Percentiles rank a stretch among this genome's conserved stretches.
Evolutionary conservation across 1,140 invertebrate species (phyloP).

Genomic region (Bombyx mandarina): DNA sequence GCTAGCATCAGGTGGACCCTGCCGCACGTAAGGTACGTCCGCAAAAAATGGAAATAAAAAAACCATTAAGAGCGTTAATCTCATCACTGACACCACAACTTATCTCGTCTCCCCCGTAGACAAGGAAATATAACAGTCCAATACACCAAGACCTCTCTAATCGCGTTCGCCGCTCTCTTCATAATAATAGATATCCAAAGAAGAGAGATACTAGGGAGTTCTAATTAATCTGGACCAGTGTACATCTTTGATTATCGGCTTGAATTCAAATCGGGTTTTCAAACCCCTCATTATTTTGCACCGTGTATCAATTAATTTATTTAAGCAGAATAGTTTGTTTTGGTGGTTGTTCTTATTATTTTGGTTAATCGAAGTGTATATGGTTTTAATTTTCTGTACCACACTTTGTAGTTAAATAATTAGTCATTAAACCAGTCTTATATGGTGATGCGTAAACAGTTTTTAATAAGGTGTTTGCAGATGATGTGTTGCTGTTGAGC

Average conservation of each 20-base stretch:
- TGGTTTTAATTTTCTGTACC: neutral
- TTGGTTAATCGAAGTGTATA: neutral
- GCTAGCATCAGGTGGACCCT: too few species aligned
- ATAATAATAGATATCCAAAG: neutral
- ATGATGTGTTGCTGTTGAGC: neutral
- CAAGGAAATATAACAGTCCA: constrained; percentile 56
- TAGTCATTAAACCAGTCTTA: neutral
- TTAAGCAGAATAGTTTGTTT: neutral
- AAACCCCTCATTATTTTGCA: constrained; percentile 26
- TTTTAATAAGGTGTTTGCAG: neutral
- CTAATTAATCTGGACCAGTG: constrained; percentile 21
- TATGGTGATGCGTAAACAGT: neutral
- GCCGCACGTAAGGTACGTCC: too few species aligned
- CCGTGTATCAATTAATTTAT: constrained; percentile 24
- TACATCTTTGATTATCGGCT: constrained; percentile 50
- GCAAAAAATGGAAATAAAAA: too few species aligned
- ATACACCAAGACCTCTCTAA: constrained; percentile 32
- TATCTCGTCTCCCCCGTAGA: constrained; percentile 27
- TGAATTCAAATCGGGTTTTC: constrained; percentile 22
- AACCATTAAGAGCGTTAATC: neutral
- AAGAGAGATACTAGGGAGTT: constrained; percentile 11
- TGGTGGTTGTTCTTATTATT: neutral
- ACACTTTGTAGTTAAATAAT: neutral
- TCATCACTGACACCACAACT: constrained; percentile 25
- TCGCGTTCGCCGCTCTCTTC: constrained; percentile 22